Percentiles rank a stretch among this genome's conserved stretches.
phyloP scores from a whole-genome alignment of 2,797 vertebrate species.

The Esox masquinongy region DNA sequence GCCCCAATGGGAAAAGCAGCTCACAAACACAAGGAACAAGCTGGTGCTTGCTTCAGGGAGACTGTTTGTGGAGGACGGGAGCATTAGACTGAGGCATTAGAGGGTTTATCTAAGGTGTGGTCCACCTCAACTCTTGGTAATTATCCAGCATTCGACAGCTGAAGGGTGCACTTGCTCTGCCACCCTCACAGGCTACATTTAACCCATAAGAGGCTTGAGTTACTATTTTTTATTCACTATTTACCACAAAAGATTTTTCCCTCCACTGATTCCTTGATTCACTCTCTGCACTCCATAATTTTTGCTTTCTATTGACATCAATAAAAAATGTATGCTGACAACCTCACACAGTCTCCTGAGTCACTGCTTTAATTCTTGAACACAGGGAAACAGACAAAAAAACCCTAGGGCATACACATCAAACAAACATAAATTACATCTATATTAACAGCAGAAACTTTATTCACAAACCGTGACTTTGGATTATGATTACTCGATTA shows the following conservation, averaged over 20 bases:
- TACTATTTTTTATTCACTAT: background rate
- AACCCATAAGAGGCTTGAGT: background rate
- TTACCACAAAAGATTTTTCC: background rate
- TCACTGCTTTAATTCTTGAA: background rate
- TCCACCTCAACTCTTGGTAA: constrained; percentile 14
- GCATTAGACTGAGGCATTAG: constrained; percentile 18
- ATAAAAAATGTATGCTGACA: too few species aligned
- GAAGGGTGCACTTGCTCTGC: background rate
- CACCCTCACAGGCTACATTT: background rate
- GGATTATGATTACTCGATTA: background rate
- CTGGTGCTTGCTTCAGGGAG: constrained; percentile 4
- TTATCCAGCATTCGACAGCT: constrained; percentile 5
- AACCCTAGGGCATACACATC: too few species aligned
- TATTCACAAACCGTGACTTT: background rate
- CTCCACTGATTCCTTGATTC: background rate
- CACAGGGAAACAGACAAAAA: background rate
- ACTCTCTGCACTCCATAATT: background rate
- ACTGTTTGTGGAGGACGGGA: constrained; percentile 4
- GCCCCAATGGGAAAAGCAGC: background rate
- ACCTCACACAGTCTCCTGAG: too few species aligned
- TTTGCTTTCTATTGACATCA: background rate
- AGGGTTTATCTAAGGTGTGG: constrained; percentile 21
- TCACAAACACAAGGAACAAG: constrained; percentile 9
- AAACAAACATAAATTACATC: too few species aligned
- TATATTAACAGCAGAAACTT: background rate